Evolutionary conservation across 2,888 invertebrate species (phyloP).

Genomic region (Petrolisthes manimaculis): DNA sequence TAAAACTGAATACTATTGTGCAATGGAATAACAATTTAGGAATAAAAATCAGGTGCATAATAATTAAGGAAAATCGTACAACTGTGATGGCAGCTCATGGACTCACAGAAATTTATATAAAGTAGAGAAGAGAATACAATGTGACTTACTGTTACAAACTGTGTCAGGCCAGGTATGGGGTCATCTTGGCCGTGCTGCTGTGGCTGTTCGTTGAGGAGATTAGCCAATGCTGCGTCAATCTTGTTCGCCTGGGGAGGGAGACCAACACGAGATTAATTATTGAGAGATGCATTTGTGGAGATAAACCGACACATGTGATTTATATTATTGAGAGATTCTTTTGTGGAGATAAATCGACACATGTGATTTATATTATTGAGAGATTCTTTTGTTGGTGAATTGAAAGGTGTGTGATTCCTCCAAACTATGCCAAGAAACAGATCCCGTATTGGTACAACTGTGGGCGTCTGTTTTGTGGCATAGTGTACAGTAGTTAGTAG

Average conservation of each 20-base stretch:
- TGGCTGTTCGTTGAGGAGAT: slow-evolving; percentile 77
- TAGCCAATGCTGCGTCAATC: slow-evolving; percentile 83
- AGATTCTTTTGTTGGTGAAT: not conserved
- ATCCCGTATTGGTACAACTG: too few species aligned
- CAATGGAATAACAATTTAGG: too few species aligned
- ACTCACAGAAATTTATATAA: not conserved
- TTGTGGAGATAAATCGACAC: not conserved
- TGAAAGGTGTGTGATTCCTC: too few species aligned
- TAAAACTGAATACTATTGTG: too few species aligned
- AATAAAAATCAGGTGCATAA: too few species aligned
- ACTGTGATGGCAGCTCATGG: too few species aligned
- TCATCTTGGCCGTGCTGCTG: slow-evolving; percentile 44
- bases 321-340: not conserved
- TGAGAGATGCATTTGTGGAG: not conserved
- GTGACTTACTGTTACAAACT: slow-evolving; percentile 27
- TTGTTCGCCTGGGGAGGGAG: slow-evolving; percentile 71
- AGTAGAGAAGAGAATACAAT: not conserved
- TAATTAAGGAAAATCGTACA: too few species aligned
- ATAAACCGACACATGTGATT: not conserved
- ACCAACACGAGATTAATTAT: not conserved
- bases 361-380: not conserved
- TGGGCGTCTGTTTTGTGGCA: too few species aligned
- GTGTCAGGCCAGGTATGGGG: slow-evolving; percentile 33
- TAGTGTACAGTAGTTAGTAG: too few species aligned
- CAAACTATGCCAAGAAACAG: too few species aligned